Base-by-base conservation (phyloP, 92 coral and sea anemone species). In the Meandrina meandrites region DNA sequence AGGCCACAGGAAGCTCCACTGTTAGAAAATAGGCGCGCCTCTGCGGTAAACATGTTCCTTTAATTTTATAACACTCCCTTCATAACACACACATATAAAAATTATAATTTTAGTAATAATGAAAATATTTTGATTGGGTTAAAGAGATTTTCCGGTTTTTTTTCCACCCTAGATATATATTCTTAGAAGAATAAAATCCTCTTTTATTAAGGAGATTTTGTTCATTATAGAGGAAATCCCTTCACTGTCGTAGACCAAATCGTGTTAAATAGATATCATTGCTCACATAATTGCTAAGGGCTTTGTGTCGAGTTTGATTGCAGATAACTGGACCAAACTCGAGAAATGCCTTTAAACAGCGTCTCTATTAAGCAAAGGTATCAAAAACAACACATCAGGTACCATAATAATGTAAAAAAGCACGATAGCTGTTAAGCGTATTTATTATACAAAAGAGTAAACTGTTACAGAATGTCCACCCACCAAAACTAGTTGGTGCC, bases 101-200 rank as follows among this genome's bases (percentile, higher is more conserved):
- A 24, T 40, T 13, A 12, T 37, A 73, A 19, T 28, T 35, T 5
- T 73, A 19, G 51, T 10, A 73, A 36, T 73, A 35, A 36, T 22
- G 17, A 18, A 34, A 73, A 36, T 80, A 62, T 68, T 81, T 67
- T 36, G 47, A 79, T 79, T 56, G 73, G 58, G 32, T 51, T 48
- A 68, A 81, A 36, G 37, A 0, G 76, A 68, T 47, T 81, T 67
- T 28, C 76, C 77, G n/a, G 64, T 48, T 47, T 81, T 47, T 81
- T 81, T 47, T 58, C 71, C 30, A 79, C 70, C 71, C 71, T 56
- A 15, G 71, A 40, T 77, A 48, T 47, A 77, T 67, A 58, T 35
- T 13, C 74, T 58, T 80, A 11, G 54, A 22, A 58, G 36, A 57
- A 35, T 34, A 5, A 57, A 24, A 56, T 71, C 78, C 30, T 66